These are phyloP conservation scores for Otolemur crassicaudatus DNA, from an alignment of 2,797 vertebrate genomes.

Conservation along the genomic window DNA sequence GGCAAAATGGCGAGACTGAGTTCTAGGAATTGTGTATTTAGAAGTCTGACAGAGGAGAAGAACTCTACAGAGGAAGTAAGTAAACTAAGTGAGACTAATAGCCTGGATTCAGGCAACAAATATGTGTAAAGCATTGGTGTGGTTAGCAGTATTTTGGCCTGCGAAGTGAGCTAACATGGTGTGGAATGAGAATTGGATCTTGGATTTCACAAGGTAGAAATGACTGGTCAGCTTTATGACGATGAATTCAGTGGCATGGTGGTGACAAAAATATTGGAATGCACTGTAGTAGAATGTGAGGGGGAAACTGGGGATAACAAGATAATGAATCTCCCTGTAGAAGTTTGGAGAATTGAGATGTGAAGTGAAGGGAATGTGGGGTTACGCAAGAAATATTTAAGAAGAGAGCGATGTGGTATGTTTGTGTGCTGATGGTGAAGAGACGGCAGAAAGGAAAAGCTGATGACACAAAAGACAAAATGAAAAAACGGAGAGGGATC, in stretches of 20 bases:
- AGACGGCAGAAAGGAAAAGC: not conserved
- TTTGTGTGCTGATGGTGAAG: not conserved
- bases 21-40: not conserved
- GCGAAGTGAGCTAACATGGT: not conserved
- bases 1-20: not conserved
- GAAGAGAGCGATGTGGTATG: not conserved
- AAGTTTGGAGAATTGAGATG: not conserved
- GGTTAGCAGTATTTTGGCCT: not conserved
- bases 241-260: not conserved
- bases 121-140: not conserved
- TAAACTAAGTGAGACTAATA: not conserved
- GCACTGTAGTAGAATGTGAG: not conserved
- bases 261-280: not conserved
- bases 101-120: not conserved
- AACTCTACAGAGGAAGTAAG: not conserved
- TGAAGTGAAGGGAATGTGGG: not conserved
- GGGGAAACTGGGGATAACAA: not conserved
- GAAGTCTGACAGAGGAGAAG: not conserved
- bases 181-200: not conserved
- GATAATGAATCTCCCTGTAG: not conserved
- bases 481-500: not conserved
- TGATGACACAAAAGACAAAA: not conserved
- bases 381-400: not conserved
- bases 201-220: not conserved
- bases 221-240: not conserved